Evolutionary conservation across 1,140 invertebrate genomes (phyloP).

Genomic region (Dysdera silvatica): DNA sequence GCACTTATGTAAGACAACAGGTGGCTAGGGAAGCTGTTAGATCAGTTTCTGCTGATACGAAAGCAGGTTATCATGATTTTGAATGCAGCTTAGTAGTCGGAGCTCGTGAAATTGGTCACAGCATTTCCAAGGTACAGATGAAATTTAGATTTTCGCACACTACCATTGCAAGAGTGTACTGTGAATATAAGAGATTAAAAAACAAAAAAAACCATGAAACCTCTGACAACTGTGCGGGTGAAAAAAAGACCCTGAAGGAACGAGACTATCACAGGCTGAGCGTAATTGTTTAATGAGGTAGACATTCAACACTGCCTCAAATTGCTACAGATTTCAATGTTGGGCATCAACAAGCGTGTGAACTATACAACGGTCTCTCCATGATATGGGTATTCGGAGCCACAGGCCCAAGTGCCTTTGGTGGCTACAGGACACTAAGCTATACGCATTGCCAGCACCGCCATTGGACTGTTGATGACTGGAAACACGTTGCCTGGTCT

Average conservation of each 20-base stretch:
- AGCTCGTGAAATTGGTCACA: background rate
- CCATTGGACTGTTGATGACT: too few species aligned
- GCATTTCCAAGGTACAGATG: background rate
- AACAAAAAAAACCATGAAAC: slow-evolving; percentile 53
- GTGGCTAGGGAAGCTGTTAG: slow-evolving; percentile 6
- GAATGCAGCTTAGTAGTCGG: background rate
- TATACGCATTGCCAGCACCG: too few species aligned
- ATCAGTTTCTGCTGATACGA: background rate
- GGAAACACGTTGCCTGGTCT: too few species aligned
- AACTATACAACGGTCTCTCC: too few species aligned
- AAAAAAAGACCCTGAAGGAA: background rate
- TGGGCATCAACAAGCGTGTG: too few species aligned
- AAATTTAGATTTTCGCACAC: background rate
- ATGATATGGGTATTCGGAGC: too few species aligned
- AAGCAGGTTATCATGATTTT: slow-evolving; percentile 6
- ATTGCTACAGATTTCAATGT: too few species aligned
- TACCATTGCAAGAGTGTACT: slow-evolving; percentile 53
- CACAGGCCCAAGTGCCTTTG: too few species aligned
- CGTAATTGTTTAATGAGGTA: too few species aligned
- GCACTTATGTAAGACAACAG: background rate
- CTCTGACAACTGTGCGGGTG: background rate
- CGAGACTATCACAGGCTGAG: too few species aligned
- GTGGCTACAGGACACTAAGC: too few species aligned
- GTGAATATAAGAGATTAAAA: slow-evolving; percentile 72
- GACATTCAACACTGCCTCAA: too few species aligned